These are phyloP conservation scores for Pandemis heparana DNA, from an alignment of 2,888 invertebrate genomes.

Conservation along the genomic window DNA sequence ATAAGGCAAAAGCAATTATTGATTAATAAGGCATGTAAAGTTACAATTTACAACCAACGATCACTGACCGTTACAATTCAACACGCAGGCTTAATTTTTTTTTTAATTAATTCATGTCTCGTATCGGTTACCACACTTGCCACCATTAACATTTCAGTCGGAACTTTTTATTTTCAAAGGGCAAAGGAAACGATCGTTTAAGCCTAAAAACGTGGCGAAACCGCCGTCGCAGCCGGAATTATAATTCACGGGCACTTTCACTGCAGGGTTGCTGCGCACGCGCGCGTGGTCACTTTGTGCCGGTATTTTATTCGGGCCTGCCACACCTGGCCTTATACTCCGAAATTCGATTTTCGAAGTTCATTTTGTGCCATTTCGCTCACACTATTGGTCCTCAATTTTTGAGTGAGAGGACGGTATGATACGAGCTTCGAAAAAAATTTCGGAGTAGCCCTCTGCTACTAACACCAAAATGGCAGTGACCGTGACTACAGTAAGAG, in stretches of 20 bases:
- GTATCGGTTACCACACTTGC: not conserved
- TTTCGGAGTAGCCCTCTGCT: too few relatives aligned
- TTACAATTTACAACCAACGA: conserved; percentile 5
- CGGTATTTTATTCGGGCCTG: conserved; percentile 11
- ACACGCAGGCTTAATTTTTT: not conserved
- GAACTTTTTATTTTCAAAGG: conserved; percentile 26
- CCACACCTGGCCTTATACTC: not conserved
- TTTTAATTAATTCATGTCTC: not conserved
- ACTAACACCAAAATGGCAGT: too few relatives aligned
- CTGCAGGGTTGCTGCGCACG: conserved; percentile 52
- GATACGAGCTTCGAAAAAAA: too few relatives aligned
- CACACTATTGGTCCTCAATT: too few relatives aligned
- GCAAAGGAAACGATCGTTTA: conserved; percentile 58
- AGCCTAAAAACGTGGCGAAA: conserved; percentile 55
- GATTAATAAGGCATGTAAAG: not conserved
- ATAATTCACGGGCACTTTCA: conserved; percentile 55
- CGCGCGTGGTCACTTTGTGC: conserved; percentile 35
- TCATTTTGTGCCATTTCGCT: too few relatives aligned
- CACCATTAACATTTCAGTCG: conserved; percentile 29
- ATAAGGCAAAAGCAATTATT: not conserved
- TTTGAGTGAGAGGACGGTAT: too few relatives aligned
- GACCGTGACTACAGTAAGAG: too few relatives aligned
- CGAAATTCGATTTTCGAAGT: too few relatives aligned
- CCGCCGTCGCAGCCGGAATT: conserved; percentile 53
- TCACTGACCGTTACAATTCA: conserved; percentile 21